Evolutionary conservation across 2,888 invertebrate genomes (phyloP), one percentile per base, ranked within the genome.

Genomic region (Ormia ochracea): DNA sequence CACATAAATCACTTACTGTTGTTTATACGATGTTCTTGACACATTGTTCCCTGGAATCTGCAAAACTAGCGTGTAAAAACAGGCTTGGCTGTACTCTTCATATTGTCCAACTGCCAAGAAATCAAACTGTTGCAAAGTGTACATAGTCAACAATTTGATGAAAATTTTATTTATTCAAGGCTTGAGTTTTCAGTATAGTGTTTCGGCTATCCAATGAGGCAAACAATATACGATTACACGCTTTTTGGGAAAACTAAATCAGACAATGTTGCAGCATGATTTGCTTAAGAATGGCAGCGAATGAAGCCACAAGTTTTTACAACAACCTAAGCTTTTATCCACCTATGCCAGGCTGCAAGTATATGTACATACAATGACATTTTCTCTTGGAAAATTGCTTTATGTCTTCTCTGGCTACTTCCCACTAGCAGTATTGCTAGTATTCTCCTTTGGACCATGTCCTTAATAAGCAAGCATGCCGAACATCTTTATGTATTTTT

Each of bases 151-250:
- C 63, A 70, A 79, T 79, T 79, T 59, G 79, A 70, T 79, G 74
- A 79, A 74, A 70, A 50, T 36, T 59, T 70, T 74, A 74, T 79
- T 70, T 75, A 70, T 59, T 70, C 70, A 79, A 70, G 69, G 59
- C 79, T 59, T 52, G 54, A 75, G 59, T 61, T n/a, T 70, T 43
- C 70, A 68, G 59, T 68, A 75, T 52, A 36, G 48, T 69, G 48
- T 1, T 33, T 31, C 19, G 23, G 12, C 38, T 17, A 52, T 12
- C 14, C 23, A 23, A 54, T 1, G 38, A n/a, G 14, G 26, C 26
- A 50, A n/a, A 33, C 23, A 12, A 12, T 1, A 14, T 9, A 54
- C 14, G n/a, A n/a, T n/a, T n/a, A 45, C 21, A 2, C 43, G 1
- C 21, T n/a, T 6, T 14, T 26, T 21, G 21, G 33, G 12, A 26